Base-by-base conservation (phyloP, 2,113 vertebrate genomes). In the Megalops atlanticus region DNA sequence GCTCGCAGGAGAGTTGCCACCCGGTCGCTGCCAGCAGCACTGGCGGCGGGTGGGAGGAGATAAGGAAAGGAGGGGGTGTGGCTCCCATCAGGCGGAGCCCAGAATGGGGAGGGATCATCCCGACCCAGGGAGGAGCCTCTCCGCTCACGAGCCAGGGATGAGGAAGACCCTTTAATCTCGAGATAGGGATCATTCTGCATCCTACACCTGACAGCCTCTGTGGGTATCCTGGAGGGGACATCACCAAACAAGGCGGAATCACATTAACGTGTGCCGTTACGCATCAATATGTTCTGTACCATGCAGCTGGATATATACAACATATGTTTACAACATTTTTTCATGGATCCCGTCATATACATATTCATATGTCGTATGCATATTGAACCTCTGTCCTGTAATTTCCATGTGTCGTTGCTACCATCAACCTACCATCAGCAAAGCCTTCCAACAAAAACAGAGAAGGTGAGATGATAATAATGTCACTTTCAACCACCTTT, bases 101-200 rank as follows among this genome's bases (percentile, higher is more conserved):
- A 45, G 92, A 88, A 16, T 91, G 75, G 58, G 89, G 88, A 27
- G 94, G 95, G 31, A 93, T 84, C 90, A 91, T 90, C 92, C 93
- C 95, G 3, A 94, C 84, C 94, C 94, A 95, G 69, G 94, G 92
- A 83, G 91, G 91, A 80, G 91, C 91, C 82, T 95, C 94, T 3
- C 91, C 89, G 27, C 86, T 91, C 87, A 92, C 85, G 43, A 88
- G 91, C 94, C 95, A 95, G 74, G 92, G 88, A 38, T 89, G 88
- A 79, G 85, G 92, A 87, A 88, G 94, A 87, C 91, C 92, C 86
- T 93, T 90, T 81, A 89, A 78, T 64, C 87, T 79, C 52, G 84
- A 85, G 71, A 89, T 76, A 3, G 90, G 90, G 81, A 91, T 81
- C 89, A 90, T 90, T 54, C 82, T 82, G 86, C 90, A 91, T 86